A percentile compares a stretch with the other conserved stretches of the same genome.
Evolutionary conservation across 1,140 invertebrate genomes (phyloP).

Genomic region (Delia radicum): DNA sequence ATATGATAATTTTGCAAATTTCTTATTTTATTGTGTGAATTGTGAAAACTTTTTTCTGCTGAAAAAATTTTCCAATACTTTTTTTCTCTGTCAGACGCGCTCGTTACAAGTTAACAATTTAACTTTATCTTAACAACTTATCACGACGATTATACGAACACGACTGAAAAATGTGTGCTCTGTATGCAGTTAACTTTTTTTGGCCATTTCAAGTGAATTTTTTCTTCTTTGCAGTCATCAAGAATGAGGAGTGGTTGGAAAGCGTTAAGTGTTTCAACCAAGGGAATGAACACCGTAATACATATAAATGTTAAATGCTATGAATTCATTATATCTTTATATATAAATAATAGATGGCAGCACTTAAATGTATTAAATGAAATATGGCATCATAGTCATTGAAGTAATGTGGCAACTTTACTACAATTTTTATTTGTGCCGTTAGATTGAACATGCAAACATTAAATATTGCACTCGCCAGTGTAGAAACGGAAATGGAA

Average conservation of each 20-base stretch:
- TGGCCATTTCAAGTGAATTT: neutral
- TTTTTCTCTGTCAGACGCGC: conserved; percentile 13
- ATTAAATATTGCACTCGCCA: no score
- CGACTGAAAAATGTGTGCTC: conserved; percentile 26
- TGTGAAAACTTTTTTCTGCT: no score
- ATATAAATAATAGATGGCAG: neutral
- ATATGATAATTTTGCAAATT: neutral
- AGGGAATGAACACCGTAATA: neutral
- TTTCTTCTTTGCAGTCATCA: neutral
- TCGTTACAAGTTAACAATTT: conserved; percentile 9
- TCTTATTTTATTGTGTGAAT: neutral
- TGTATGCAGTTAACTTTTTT: neutral
- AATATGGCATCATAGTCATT: no score
- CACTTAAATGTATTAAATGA: neutral
- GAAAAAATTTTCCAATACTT: neutral
- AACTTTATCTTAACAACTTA: conserved; percentile 25
- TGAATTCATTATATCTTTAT: neutral
- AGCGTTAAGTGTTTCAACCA: neutral
- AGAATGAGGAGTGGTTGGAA: neutral
- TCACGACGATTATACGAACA: conserved; percentile 31
- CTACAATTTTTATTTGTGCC: no score
- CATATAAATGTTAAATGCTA: neutral
- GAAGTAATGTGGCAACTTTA: no score
- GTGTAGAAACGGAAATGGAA: no score
- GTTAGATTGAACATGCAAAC: no score